A percentile compares a stretch with the other conserved stretches of the same genome.
Evolutionary conservation across 2,113 vertebrate genomes (phyloP).

Genomic region (Eira barbara): DNA sequence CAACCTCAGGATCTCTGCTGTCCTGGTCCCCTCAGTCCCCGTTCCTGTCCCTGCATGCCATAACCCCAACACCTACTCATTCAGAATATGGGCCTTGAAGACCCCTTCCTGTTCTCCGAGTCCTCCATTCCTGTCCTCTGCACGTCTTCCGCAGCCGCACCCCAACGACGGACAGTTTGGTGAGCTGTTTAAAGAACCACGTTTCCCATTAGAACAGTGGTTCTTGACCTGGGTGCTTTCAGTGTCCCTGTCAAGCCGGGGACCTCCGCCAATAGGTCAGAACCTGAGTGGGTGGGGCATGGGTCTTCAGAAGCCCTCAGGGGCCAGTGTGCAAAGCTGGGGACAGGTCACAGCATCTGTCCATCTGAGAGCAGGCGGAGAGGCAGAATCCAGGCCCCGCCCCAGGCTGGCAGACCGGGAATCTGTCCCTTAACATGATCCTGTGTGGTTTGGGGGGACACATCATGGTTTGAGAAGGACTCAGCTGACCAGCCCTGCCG

Average conservation of each 20-base stretch:
- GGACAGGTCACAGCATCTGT: rapidly evolving
- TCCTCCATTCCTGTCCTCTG: rapidly evolving
- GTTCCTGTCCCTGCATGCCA: rapidly evolving
- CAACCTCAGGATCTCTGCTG: background rate
- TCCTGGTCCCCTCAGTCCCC: background rate
- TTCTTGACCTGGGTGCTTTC: background rate
- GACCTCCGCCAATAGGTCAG: background rate
- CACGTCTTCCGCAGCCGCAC: too few species aligned
- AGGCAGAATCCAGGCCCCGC: rapidly evolving
- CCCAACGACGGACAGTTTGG: rapidly evolving
- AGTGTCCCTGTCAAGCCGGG: rapidly evolving
- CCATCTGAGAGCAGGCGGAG: rapidly evolving
- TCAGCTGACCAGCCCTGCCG: rapidly evolving
- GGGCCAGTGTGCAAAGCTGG: background rate
- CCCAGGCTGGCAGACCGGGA: background rate
- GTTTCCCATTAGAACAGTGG: too few species aligned
- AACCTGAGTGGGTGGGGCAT: background rate
- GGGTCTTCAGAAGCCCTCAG: background rate
- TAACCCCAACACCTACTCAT: too few species aligned
- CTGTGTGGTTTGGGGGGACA: background rate
- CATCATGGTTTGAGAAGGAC: rapidly evolving
- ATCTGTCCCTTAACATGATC: background rate
- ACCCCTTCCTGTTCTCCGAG: rapidly evolving
- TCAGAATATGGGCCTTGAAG: background rate
- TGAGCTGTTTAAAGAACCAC: rapidly evolving